Evolutionary conservation across 2,888 invertebrate genomes (phyloP), one percentile per base, ranked within the genome.

Genomic region (Chaetogeoica ovagalla): DNA sequence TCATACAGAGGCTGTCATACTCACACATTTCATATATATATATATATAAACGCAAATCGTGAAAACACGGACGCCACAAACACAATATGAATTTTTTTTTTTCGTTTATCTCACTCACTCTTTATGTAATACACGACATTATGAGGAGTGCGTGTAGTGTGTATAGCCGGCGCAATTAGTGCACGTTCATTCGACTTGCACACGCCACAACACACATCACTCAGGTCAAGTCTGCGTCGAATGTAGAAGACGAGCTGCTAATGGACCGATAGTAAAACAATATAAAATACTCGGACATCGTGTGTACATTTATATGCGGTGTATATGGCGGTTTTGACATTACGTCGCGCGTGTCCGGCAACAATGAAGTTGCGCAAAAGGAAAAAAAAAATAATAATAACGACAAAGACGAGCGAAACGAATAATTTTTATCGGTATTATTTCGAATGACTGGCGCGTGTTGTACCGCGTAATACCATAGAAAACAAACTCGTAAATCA

Each of bases 301-400:
- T 11, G 15, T 30, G 17, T 21, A 59, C 21, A 21, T 30, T 30
- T 30, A 30, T 30, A 59, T 59, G 59, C 11, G 59, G 15, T 13
- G 23, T 48, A 37, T n/a, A n/a, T 39, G 69, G 48, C 37, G 23
- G 48, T 69, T 60, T 69, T 69, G 59, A 69, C 63, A 59, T 68
- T 55, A 68, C 30, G 1, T 2, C 39, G 59, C 65, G 37, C 19
- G 66, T 55, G 65, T 65, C 39, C 66, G 9, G 30, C n/a, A 48
- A 76, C 68, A 52, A 77, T 77, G 68, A 68, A 43, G 37, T 77
- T 77, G 77, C 70, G 62, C 39, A 77, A 70, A 77, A 1, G 30
- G 4, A 30, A 30, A 30, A 30, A 30, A 30, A 30, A 30, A 30
- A 2, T 1, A 30, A 30, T 30, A 30, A 30, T 30, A 60, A 72